Conservation (phyloP, 2,113 vertebrate species). For the Salvelinus namaycush region DNA sequence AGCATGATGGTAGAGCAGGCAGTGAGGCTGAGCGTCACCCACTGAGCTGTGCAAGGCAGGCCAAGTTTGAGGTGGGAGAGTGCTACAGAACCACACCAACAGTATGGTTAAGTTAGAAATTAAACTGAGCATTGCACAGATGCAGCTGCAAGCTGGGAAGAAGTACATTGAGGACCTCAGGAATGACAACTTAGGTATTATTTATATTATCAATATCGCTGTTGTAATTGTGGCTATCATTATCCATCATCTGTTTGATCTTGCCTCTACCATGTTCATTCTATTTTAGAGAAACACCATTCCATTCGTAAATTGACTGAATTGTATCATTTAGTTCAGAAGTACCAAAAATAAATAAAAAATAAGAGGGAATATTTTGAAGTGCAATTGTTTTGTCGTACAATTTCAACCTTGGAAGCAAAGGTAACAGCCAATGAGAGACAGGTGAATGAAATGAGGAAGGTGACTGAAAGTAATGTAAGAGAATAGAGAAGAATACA, state of each 20-base stretch:
- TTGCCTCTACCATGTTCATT: background rate
- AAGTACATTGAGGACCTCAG: slow-evolving; percentile 32
- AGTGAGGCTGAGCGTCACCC: slow-evolving; percentile 63
- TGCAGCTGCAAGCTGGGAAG: background rate
- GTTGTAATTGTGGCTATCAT: background rate
- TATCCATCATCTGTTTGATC: background rate
- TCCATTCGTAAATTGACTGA: background rate
- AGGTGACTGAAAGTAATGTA: slow-evolving; percentile 7
- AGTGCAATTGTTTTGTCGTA: background rate
- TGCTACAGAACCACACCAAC: slow-evolving; percentile 11
- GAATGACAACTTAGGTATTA: background rate
- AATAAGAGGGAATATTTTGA: background rate
- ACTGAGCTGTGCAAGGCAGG: slow-evolving; percentile 21
- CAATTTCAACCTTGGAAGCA: slow-evolving; percentile 2
- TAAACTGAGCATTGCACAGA: slow-evolving; percentile 18
- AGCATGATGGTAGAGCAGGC: slow-evolving; percentile 46
- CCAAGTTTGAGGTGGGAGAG: slow-evolving; percentile 8
- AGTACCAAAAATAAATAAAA: too few relatives aligned
- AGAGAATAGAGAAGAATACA: background rate
- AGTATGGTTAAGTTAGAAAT: slow-evolving; percentile 8
- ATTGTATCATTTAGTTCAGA: too few relatives aligned
- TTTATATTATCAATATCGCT: background rate
- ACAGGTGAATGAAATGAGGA: slow-evolving; percentile 1
- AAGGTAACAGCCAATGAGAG: slow-evolving; percentile 18
- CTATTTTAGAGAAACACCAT: background rate